These are phyloP conservation scores for Oreohelix idahoensis DNA, from an alignment of 1,140 invertebrate species.

Conservation along the genomic window DNA sequence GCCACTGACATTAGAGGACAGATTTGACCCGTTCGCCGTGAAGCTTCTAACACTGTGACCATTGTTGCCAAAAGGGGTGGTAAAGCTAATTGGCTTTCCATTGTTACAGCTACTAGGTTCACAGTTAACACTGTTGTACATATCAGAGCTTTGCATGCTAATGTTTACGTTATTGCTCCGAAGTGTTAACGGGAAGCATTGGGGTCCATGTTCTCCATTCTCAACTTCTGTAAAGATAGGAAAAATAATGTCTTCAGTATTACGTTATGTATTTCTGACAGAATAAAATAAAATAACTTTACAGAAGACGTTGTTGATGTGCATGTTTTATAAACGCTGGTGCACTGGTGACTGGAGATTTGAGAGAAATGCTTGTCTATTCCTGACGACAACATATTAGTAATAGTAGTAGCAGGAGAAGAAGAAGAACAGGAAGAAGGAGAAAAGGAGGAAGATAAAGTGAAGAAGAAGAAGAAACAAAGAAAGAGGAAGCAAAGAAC, in stretches of 20 bases:
- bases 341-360: too few species aligned
- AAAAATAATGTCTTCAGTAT: too few species aligned
- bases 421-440: too few species aligned
- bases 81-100: constrained; percentile 28
- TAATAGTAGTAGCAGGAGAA: too few species aligned
- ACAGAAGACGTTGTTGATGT: too few species aligned
- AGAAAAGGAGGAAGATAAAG: too few species aligned
- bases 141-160: background rate
- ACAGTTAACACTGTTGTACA: background rate
- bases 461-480: background rate
- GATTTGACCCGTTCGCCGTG: background rate
- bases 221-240: constrained; percentile 18
- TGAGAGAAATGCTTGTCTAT: too few species aligned
- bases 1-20: background rate
- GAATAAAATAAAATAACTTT: too few species aligned
- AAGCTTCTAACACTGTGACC: background rate
- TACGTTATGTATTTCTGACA: too few species aligned
- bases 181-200: constrained; percentile 43
- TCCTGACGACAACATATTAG: too few species aligned
- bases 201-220: constrained; percentile 37
- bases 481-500: background rate
- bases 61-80: constrained; percentile 23
- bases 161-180: background rate
- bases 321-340: too few species aligned
- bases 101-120: constrained; percentile 75